phyloP scores from a whole-genome alignment of 2,113 vertebrate species.

The Grallaria varia region DNA sequence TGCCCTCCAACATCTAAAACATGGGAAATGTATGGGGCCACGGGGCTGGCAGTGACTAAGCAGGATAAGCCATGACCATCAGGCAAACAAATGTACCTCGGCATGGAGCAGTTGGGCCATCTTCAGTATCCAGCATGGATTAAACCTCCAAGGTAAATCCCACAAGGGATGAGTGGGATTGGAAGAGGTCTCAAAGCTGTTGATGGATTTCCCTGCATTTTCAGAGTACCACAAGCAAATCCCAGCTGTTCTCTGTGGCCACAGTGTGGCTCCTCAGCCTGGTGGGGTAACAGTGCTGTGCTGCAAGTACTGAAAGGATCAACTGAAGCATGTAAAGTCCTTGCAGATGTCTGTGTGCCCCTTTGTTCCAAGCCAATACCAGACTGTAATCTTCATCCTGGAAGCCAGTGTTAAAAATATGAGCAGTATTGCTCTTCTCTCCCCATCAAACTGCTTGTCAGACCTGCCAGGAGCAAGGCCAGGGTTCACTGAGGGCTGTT shows the following conservation, averaged over 20 bases:
- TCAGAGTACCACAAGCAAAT: background rate
- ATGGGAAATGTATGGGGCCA: background rate
- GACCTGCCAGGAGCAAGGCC: background rate
- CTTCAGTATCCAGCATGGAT: background rate
- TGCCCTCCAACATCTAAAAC: no score
- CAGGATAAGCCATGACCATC: background rate
- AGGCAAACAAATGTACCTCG: rapidly evolving
- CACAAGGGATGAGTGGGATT: background rate
- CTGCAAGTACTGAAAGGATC: background rate
- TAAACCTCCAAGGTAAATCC: background rate
- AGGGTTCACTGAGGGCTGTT: background rate
- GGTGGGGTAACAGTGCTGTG: background rate
- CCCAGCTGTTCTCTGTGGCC: background rate
- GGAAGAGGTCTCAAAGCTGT: background rate
- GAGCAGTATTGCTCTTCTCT: background rate
- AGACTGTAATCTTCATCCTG: background rate
- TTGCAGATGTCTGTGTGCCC: background rate
- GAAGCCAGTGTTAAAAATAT: background rate
- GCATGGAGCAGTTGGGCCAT: background rate
- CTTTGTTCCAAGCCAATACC: background rate
- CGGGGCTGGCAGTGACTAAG: background rate
- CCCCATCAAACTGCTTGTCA: background rate
- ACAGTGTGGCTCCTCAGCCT: background rate
- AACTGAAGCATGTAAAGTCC: background rate
- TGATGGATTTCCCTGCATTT: background rate